These are phyloP conservation scores for Euwallacea similis DNA, from an alignment of 1,140 invertebrate genomes.

Conservation along the genomic window DNA sequence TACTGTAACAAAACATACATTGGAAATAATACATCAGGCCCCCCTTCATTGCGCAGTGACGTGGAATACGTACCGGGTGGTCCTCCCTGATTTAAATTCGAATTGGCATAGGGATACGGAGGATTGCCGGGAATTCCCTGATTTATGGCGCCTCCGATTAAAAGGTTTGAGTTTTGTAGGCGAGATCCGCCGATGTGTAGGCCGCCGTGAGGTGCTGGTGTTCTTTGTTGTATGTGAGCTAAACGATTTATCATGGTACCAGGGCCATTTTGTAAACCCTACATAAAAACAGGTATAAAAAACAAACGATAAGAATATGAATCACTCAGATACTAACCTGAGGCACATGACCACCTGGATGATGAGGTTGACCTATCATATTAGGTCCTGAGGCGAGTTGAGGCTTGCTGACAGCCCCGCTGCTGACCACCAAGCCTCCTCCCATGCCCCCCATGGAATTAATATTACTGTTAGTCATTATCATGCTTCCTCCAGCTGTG, in stretches of 20 bases:
- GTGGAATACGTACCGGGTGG: slow-evolving; percentile 26
- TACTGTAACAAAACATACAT: slow-evolving; percentile 39
- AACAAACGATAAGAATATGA: neutral
- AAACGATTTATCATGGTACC: slow-evolving; percentile 61
- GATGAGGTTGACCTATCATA: slow-evolving; percentile 52
- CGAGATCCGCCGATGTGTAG: slow-evolving; percentile 53
- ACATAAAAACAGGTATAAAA: slow-evolving; percentile 17
- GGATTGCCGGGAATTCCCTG: slow-evolving; percentile 53
- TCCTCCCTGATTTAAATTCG: slow-evolving; percentile 54
- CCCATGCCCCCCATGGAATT: slow-evolving; percentile 64
- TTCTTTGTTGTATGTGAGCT: slow-evolving; percentile 55
- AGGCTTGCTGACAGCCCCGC: slow-evolving; percentile 72
- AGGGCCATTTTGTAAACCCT: slow-evolving; percentile 70
- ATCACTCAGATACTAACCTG: slow-evolving; percentile 50
- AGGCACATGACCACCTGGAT: slow-evolving; percentile 55
- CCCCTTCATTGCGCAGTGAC: neutral
- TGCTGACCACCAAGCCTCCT: slow-evolving; percentile 64
- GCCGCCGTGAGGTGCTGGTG: slow-evolving; percentile 51
- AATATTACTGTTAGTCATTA: slow-evolving; percentile 71
- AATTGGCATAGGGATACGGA: slow-evolving; percentile 59
- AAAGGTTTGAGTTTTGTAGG: slow-evolving; percentile 57
- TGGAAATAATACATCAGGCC: neutral
- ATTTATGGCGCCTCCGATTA: slow-evolving; percentile 49
- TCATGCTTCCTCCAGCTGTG: slow-evolving; percentile 66
- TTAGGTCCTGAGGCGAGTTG: slow-evolving; percentile 57